These are phyloP conservation scores for Triops cancriformis DNA, from an alignment of 1,140 invertebrate genomes.

Conservation along the genomic window DNA sequence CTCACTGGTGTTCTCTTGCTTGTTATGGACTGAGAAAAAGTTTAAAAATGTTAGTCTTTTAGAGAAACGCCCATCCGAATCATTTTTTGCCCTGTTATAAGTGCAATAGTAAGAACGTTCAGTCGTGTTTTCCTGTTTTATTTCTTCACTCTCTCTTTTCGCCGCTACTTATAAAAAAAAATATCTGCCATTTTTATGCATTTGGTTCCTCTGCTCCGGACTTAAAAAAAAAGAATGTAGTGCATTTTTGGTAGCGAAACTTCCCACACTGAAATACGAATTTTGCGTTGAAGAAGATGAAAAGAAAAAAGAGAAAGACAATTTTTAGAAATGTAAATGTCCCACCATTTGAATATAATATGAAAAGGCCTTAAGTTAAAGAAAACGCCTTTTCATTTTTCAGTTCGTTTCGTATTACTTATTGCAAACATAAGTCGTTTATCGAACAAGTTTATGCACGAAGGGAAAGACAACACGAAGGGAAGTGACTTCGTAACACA, in stretches of 20 bases:
- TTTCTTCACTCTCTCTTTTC: neutral
- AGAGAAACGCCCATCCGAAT: neutral
- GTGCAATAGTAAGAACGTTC: neutral
- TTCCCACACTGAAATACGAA: no score
- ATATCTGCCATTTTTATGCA: neutral
- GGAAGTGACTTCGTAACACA: no score
- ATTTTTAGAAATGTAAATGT: slow-evolving; percentile 8
- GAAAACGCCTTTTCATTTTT: neutral
- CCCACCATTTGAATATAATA: slow-evolving; percentile 5
- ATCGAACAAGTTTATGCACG: no score
- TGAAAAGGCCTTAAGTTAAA: slow-evolving; percentile 7
- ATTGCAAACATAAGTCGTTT: neutral
- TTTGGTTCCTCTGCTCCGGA: no score
- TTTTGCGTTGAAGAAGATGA: neutral
- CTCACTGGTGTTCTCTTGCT: neutral
- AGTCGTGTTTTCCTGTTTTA: neutral
- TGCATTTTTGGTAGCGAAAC: no score
- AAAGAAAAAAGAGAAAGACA: neutral
- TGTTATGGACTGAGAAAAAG: neutral
- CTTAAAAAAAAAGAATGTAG: no score
- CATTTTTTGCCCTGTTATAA: slow-evolving; percentile 8
- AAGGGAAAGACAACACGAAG: no score
- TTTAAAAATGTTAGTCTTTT: neutral
- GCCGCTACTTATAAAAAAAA: neutral
- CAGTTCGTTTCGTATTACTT: neutral